phyloP scores from a whole-genome alignment of 30 jellyfish, hydroid and myxozoan species.

The Hydractinia echinata region DNA sequence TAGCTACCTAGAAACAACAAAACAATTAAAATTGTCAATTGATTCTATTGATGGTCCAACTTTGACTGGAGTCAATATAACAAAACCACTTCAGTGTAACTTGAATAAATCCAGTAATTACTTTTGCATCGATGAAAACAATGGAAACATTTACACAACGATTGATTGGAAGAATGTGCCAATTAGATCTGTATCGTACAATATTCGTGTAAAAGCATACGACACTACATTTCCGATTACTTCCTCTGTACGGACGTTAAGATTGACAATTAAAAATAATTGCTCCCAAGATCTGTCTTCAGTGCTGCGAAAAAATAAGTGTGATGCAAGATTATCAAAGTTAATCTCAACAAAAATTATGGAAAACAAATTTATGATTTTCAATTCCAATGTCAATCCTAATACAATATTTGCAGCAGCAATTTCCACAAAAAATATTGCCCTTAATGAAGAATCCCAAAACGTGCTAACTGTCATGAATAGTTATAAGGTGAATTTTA shows the following conservation, averaged over 20 bases:
- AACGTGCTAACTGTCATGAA: too few species aligned
- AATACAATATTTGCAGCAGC: neutral
- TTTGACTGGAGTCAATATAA: neutral
- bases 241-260: neutral
- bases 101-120: neutral
- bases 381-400: neutral
- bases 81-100: neutral
- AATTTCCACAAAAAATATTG: neutral
- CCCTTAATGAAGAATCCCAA: too few species aligned
- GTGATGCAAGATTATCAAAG: neutral
- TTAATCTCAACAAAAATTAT: neutral
- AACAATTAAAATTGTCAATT: too few species aligned
- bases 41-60: neutral
- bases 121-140: neutral
- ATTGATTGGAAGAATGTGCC: neutral
- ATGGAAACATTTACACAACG: neutral
- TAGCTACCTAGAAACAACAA: too few species aligned
- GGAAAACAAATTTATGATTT: neutral
- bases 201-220: neutral
- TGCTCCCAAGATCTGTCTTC: too few species aligned
- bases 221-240: slow-evolving; percentile 1
- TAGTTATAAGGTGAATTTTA: too few species aligned
- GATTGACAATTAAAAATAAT: neutral
- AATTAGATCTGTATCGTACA: neutral
- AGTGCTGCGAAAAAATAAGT: neutral